Percentiles rank a stretch among this genome's conserved stretches.
Conservation (phyloP, 2,797 vertebrate genomes). For the Sebastiscus albofasciatus region DNA sequence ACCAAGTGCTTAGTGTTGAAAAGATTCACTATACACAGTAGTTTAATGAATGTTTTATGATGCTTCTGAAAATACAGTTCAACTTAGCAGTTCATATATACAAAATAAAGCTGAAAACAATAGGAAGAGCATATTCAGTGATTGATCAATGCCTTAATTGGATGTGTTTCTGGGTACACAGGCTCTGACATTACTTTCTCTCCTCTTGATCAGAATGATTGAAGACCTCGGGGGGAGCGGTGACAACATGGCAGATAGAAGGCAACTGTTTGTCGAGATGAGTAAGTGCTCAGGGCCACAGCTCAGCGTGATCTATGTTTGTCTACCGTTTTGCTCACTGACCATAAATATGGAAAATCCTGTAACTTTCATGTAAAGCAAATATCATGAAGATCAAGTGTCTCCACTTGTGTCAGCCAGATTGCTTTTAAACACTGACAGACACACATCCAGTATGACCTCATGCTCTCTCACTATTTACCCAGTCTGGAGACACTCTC, state of each 20-base stretch:
- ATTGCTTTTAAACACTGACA: conserved; percentile 21
- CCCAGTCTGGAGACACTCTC: not conserved
- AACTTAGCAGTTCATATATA: not conserved
- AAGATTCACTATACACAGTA: not conserved
- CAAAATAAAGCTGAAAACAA: not conserved
- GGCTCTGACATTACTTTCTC: conserved; percentile 60
- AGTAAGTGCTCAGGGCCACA: conserved; percentile 87
- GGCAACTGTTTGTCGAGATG: conserved; percentile 99
- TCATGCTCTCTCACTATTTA: conserved; percentile 3
- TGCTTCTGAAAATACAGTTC: not conserved
- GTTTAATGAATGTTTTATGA: not conserved
- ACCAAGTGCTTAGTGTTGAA: not conserved
- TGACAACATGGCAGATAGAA: conserved; percentile 98
- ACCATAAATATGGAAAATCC: conserved; percentile 47
- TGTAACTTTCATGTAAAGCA: conserved; percentile 38
- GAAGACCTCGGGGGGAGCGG: conserved; percentile 91
- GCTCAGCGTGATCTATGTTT: conserved; percentile 35
- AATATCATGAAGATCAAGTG: conserved; percentile 50
- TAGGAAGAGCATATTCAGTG: not conserved
- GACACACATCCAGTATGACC: conserved; percentile 1
- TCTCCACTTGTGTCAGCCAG: not conserved
- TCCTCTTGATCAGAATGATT: conserved; percentile 94
- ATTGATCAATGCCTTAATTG: not conserved
- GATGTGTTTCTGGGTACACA: not conserved
- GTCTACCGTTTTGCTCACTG: conserved; percentile 35